Evolutionary conservation across 1,140 invertebrate genomes (phyloP).

Genomic region (Drosophila neocordata): DNA sequence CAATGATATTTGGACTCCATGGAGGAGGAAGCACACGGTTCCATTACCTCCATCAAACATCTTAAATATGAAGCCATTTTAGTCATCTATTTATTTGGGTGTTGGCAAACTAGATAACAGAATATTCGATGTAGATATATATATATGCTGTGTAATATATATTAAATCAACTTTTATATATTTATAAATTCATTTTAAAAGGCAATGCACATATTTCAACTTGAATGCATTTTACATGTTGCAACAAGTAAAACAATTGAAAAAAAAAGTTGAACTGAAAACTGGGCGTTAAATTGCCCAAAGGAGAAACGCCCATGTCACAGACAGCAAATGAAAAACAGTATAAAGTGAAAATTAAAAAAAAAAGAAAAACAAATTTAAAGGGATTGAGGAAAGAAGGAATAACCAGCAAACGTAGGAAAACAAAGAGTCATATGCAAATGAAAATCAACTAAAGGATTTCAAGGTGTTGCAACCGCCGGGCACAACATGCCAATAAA

Average conservation of each 20-base stretch:
- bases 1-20: no score
- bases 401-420: constrained; percentile 1
- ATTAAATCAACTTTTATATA: neutral
- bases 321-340: constrained; percentile 2
- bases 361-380: neutral
- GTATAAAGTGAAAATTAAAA: neutral
- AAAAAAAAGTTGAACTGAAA: no score
- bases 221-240: constrained; percentile 53
- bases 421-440: constrained; percentile 46
- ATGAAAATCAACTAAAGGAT: constrained; percentile 42
- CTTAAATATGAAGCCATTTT: no score
- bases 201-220: constrained; percentile 11
- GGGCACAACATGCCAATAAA: constrained; percentile 38
- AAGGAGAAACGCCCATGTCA: constrained; percentile 20
- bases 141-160: no score
- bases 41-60: no score
- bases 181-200: neutral
- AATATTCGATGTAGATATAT: no score
- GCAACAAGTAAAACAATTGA: constrained; percentile 16
- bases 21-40: no score
- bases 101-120: no score
- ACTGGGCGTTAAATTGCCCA: constrained; percentile 30
- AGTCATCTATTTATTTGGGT: no score
- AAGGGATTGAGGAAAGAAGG: neutral
- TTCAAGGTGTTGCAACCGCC: constrained; percentile 32